A percentile compares a stretch with the other conserved stretches of the same genome.
Evolutionary conservation across 1,140 invertebrate species (phyloP).

Genomic region (Drosophila dunni): DNA sequence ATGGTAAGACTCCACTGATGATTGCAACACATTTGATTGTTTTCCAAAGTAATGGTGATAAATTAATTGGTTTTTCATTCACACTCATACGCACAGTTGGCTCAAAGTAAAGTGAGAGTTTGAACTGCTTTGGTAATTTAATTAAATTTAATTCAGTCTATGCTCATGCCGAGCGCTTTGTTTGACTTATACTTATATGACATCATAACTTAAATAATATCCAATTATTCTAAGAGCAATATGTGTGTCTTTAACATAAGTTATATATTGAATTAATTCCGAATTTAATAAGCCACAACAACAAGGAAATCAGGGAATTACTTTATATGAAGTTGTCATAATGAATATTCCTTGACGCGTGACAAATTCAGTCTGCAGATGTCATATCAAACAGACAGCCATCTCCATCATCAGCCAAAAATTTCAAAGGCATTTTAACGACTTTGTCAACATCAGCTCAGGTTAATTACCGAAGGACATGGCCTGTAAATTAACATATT

Average conservation of each 20-base stretch:
- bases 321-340: not conserved
- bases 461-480: constrained; percentile 33
- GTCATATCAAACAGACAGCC: constrained; percentile 7
- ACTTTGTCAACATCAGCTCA: constrained; percentile 27
- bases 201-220: too few species aligned
- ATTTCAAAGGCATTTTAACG: constrained; percentile 29
- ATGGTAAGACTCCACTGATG: constrained; percentile 4
- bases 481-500: constrained; percentile 1
- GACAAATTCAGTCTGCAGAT: not conserved
- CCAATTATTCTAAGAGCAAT: too few species aligned
- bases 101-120: too few species aligned
- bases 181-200: too few species aligned
- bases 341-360: constrained; percentile 4
- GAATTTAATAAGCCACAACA: too few species aligned
- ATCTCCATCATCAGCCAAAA: not conserved
- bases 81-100: not conserved
- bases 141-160: too few species aligned
- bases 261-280: too few species aligned
- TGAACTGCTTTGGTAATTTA: too few species aligned
- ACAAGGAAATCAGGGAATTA: not conserved
- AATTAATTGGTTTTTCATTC: constrained; percentile 8
- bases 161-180: too few species aligned
- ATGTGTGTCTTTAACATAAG: too few species aligned
- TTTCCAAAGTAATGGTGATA: constrained; percentile 12
- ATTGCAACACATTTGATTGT: not conserved